Base-by-base conservation (phyloP, 23 tunicate genomes). In the Trididemnum clinides region DNA sequence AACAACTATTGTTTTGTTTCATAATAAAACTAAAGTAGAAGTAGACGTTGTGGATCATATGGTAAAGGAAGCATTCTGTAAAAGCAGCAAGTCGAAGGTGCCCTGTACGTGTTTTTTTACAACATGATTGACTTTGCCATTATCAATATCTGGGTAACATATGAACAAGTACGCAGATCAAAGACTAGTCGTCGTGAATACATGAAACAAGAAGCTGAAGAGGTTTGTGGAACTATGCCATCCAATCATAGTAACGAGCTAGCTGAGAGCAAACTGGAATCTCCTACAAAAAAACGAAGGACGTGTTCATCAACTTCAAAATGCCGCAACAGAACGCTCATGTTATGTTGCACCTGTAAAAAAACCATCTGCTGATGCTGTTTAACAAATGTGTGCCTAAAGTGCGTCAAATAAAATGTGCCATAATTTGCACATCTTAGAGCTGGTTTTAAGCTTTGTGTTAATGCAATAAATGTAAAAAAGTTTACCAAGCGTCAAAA, bases 161-260 rank as follows among this genome's bases (percentile, higher is more conserved):
- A 63, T 25, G 7, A 63, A n/a, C 21, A 63, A 63, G n/a, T 63
- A 63, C n/a, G 71, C 28, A 63, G 71, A 25, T 63, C 7, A n/a
- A 63, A n/a, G 71, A 63, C n/a, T 63, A 63, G 71, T 63, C 26
- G 71, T 63, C 71, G 71, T n/a, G 71, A 63, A n/a, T 63, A 63
- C 71, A 63, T 63, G 71, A 18, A 63, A 25, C 71, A 22, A 5
- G 71, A 10, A 63, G 71, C 71, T 21, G 71, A 63, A 63, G 71
- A 63, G 71, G 21, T 63, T n/a, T 63, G 71, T 63, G 71, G 71
- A 63, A 63, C 71, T 10, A 10, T 22, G n/a, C 71, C 22, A 63
- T 5, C 10, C 54, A 44, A 44, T 44, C 54, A 44, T 7, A 7
- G 54, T 44, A 15, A 44, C 15, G 54, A 44, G 15, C 54, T 44